phyloP scores from a whole-genome alignment of 2,113 vertebrate species.

The Ceratotherium simum region DNA sequence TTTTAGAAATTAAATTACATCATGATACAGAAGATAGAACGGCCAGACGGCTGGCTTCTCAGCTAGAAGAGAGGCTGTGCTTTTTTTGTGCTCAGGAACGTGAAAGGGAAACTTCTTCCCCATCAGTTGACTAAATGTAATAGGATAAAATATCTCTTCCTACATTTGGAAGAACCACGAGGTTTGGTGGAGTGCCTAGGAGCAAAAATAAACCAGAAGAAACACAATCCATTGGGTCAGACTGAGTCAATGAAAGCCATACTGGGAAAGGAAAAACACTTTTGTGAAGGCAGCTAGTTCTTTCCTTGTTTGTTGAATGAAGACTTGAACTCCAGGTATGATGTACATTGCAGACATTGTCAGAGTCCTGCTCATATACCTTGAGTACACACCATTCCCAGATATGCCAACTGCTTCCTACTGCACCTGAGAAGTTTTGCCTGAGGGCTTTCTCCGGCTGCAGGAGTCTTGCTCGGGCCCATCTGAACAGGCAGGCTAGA shows the following conservation, averaged over 20 bases:
- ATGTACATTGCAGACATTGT: background rate
- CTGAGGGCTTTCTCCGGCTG: background rate
- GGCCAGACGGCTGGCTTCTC: background rate
- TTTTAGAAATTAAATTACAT: slow-evolving; percentile 71
- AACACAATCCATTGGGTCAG: background rate
- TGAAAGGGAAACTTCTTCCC: background rate
- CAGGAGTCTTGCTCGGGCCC: background rate
- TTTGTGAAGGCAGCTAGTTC: background rate
- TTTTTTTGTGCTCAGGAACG: background rate
- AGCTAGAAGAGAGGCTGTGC: background rate
- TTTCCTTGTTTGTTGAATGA: background rate
- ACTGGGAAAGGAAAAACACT: background rate
- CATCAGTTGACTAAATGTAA: background rate
- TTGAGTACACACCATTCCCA: background rate
- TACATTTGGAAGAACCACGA: background rate
- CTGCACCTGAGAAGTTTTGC: background rate
- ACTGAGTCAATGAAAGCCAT: background rate
- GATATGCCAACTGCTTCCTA: background rate
- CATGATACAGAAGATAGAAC: slow-evolving; percentile 32
- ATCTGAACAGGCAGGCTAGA: background rate
- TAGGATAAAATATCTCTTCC: background rate
- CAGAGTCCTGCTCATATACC: background rate
- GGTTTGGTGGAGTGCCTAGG: background rate
- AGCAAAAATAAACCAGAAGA: background rate
- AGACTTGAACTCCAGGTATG: background rate